Conservation (phyloP, 2,888 invertebrate genomes). For the Apamea epomidion region DNA sequence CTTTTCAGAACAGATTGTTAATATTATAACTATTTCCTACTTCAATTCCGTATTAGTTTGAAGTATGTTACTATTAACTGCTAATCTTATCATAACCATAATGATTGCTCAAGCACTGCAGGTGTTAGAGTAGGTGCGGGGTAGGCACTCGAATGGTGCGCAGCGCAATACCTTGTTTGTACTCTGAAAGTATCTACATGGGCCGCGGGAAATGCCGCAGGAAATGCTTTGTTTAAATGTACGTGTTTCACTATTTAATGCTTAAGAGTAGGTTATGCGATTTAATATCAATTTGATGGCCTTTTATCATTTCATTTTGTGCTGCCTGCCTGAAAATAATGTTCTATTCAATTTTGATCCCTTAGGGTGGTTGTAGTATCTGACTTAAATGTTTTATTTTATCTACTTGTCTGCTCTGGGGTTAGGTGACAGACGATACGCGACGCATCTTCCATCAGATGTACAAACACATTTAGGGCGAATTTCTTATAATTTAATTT, state of each 20-base stretch:
- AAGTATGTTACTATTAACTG: neutral
- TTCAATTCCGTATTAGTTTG: neutral
- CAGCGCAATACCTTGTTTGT: slow-evolving; percentile 46
- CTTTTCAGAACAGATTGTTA: neutral
- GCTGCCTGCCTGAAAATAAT: too few species aligned
- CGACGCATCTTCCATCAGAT: too few species aligned
- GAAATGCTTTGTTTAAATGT: slow-evolving; percentile 39
- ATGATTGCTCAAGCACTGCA: slow-evolving; percentile 49
- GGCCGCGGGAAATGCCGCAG: slow-evolving; percentile 39
- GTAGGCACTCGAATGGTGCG: neutral
- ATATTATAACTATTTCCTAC: slow-evolving; percentile 11
- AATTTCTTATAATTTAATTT: too few species aligned
- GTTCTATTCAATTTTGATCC: too few species aligned
- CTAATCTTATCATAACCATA: slow-evolving; percentile 45
- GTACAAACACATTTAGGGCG: too few species aligned
- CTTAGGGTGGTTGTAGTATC: too few species aligned
- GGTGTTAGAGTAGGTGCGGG: slow-evolving; percentile 35
- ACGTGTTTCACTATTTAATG: neutral
- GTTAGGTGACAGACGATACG: too few species aligned
- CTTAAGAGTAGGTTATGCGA: too few species aligned
- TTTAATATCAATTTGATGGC: too few species aligned
- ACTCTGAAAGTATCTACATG: neutral
- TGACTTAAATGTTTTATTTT: too few species aligned
- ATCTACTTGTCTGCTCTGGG: too few species aligned
- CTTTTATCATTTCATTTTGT: too few species aligned